These are phyloP conservation scores for Paradoxurus hermaphroditus DNA, from an alignment of 2,113 vertebrate species.

Conservation along the genomic window DNA sequence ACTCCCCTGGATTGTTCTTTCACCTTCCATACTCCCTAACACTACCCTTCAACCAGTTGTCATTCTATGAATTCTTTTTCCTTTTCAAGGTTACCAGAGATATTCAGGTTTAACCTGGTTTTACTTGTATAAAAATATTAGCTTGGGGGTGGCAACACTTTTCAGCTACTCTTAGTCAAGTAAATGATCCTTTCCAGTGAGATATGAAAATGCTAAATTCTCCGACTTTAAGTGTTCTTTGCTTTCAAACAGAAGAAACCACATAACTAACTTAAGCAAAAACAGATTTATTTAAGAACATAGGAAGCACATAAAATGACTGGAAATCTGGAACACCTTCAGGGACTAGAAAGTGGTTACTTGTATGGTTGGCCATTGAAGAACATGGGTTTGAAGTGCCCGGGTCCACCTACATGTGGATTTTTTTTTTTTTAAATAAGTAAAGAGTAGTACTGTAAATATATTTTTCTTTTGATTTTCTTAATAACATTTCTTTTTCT, in stretches of 20 bases:
- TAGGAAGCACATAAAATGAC: not conserved
- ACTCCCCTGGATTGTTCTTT: not conserved
- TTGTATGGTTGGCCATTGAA: not conserved
- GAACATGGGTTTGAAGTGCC: not conserved
- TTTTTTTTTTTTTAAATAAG: not conserved
- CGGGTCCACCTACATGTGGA: not conserved
- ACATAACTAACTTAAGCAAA: not conserved
- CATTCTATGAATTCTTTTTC: conserved; percentile 18
- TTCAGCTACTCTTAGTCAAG: not conserved
- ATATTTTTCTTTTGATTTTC: not conserved
- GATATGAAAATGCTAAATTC: not conserved
- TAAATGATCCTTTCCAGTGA: not conserved
- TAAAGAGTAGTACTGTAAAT: not conserved
- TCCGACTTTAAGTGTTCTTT: not conserved
- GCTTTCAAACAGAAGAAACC: not conserved
- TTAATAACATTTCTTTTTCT: not conserved
- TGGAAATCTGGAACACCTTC: not conserved
- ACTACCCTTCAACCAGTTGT: not conserved
- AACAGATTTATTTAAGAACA: not conserved
- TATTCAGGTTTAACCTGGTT: conserved; percentile 2
- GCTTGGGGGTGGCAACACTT: not conserved
- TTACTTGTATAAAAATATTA: conserved; percentile 1
- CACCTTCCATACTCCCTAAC: not conserved
- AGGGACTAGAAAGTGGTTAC: not conserved
- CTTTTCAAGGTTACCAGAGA: not conserved